phyloP scores from a whole-genome alignment of 2,888 invertebrate genomes.

The Acanthococcus lagerstroemiae region DNA sequence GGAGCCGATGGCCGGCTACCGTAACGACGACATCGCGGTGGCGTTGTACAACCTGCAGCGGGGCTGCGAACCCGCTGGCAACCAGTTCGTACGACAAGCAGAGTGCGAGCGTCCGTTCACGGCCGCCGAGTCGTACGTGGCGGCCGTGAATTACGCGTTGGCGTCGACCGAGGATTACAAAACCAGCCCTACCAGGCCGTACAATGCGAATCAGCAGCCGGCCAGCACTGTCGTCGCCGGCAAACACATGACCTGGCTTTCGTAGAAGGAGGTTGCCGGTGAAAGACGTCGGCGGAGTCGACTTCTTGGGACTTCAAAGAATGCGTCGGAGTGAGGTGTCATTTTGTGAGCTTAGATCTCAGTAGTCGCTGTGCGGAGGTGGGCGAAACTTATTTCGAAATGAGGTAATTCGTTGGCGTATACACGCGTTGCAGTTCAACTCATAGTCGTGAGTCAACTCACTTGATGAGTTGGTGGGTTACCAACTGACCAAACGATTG shows the following conservation, averaged over 20 bases:
- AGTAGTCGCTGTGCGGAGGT: too few species aligned
- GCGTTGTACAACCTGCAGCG: slow-evolving; percentile 4
- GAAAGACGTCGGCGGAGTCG: background rate
- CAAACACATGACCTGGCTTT: slow-evolving; percentile 15
- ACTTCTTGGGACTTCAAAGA: background rate
- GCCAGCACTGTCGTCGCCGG: background rate
- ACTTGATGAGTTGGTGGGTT: too few species aligned
- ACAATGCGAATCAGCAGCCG: background rate
- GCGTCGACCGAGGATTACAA: background rate
- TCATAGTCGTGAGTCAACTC: too few species aligned
- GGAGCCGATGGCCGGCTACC: background rate
- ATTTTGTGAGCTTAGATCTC: too few species aligned
- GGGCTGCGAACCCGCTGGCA: background rate
- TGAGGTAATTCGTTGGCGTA: too few species aligned
- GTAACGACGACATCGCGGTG: background rate
- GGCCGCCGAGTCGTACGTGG: slow-evolving; percentile 1
- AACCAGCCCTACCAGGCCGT: background rate
- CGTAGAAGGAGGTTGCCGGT: background rate
- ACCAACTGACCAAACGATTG: too few species aligned
- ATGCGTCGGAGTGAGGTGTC: background rate
- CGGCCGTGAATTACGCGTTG: slow-evolving; percentile 1
- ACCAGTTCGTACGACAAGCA: background rate
- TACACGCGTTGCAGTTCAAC: too few species aligned
- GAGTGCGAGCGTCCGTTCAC: background rate
- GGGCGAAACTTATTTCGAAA: too few species aligned